Percentiles rank a stretch among this genome's conserved stretches.
Evolutionary conservation across 2,797 vertebrate genomes (phyloP).

Genomic region (Malurus splendens): DNA sequence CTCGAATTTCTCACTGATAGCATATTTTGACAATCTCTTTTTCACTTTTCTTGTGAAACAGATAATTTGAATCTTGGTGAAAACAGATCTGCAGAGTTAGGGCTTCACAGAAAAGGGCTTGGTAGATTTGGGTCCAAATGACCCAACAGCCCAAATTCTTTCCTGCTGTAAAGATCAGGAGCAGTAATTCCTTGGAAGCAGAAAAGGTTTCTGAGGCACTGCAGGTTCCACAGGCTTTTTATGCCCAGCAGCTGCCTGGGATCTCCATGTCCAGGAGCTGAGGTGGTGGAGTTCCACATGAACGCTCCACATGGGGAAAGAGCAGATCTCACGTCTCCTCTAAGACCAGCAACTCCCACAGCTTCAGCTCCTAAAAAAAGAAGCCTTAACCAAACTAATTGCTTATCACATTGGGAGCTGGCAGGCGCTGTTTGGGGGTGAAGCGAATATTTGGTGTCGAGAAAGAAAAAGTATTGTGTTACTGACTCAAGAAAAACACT

Average conservation of each 20-base stretch:
- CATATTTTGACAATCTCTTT: background rate
- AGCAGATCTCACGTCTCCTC: background rate
- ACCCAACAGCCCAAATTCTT: background rate
- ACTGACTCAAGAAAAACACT: conserved; percentile 42
- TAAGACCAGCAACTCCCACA: background rate
- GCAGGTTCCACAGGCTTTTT: background rate
- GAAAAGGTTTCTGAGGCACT: background rate
- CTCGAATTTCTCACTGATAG: background rate
- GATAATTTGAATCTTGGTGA: background rate
- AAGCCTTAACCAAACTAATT: background rate
- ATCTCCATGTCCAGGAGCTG: background rate
- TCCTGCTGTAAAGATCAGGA: background rate
- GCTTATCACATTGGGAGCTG: conserved; percentile 11
- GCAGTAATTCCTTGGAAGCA: background rate
- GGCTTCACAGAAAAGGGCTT: background rate
- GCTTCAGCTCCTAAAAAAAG: background rate
- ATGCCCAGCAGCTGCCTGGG: background rate
- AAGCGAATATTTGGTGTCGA: background rate
- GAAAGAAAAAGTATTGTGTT: conserved; percentile 42
- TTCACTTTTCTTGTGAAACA: background rate
- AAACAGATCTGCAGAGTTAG: background rate
- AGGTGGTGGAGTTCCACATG: background rate
- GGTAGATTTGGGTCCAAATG: background rate
- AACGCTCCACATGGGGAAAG: background rate
- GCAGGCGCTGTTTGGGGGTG: background rate